Base-by-base conservation (phyloP, 2,888 invertebrate genomes). In the Caenorhabditis virilis region DNA sequence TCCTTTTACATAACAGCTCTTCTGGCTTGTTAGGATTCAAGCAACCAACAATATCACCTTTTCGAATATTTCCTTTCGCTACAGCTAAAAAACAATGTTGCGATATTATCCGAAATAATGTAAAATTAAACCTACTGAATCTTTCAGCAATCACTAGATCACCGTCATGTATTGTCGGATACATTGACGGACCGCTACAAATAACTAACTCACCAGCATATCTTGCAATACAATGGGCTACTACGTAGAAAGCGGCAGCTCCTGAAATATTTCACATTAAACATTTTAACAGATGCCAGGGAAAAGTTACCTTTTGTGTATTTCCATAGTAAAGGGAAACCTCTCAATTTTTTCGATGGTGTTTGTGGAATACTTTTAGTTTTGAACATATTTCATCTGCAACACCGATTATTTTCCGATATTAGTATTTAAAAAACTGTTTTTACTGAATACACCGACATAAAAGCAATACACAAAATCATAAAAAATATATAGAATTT, bases 141-240 rank as follows among this genome's bases (percentile, higher is more conserved):
- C 76, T 49, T 47, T 78, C 78, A 11, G 76, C 79, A 16, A 78
- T 27, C 9, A 80, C 69, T n/a, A 81, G 42, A 57, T 80, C 80
- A 18, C 80, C 80, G 30, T 76, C 75, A 0, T 72, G 67, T 20
- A 81, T 68, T 7, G 79, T 80, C 7, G 80, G 80, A 48, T 75
- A 51, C 80, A 80, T 80, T 15, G 79, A 79, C 5, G 70, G 71
- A 9, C 78, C 78, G 33, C 67, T 71, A 49, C 77, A 77, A 26
- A 75, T 69, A 16, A 77, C 73, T 13, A 77, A 38, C 48, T 78
- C 77, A 2, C 77, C 78, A 25, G 77, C 45, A 54, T 75, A 63
- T 16, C 22, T 43, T 25, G 64, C 69, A 38, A 76, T 30, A 16
- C 62, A 56, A 49, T 74, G 69, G 30, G 62, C 61, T 2, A 67